phyloP scores from a whole-genome alignment of 2,797 vertebrate species.

The Neoniphon sammara region DNA sequence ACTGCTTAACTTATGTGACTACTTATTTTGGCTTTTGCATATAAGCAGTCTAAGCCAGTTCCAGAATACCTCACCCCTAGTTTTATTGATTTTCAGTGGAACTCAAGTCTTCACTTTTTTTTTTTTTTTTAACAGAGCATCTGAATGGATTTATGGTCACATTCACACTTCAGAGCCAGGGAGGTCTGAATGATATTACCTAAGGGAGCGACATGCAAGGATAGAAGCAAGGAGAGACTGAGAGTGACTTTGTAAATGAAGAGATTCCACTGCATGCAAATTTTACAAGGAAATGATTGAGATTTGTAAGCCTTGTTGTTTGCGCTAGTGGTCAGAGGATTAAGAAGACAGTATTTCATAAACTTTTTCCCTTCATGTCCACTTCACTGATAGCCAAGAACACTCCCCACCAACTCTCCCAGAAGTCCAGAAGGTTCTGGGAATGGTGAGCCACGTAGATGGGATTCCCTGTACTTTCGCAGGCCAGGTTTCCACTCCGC shows the following conservation, averaged over 20 bases:
- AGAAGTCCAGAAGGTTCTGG: slow-evolving; percentile 38
- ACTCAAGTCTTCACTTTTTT: slow-evolving; percentile 2
- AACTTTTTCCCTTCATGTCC: slow-evolving; percentile 36
- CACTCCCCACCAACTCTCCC: slow-evolving; percentile 32
- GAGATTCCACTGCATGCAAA: background rate
- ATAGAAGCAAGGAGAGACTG: too few species aligned
- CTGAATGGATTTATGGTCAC: slow-evolving; percentile 24
- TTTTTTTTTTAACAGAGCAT: slow-evolving; percentile 28
- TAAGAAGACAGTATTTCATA: slow-evolving; percentile 29
- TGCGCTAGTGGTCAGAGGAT: slow-evolving; percentile 23
- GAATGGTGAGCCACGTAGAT: slow-evolving; percentile 74
- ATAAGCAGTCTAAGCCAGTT: background rate
- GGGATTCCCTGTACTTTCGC: slow-evolving; percentile 71
- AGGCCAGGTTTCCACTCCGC: slow-evolving; percentile 63
- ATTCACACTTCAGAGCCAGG: slow-evolving; percentile 8
- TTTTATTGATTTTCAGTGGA: background rate
- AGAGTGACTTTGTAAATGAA: background rate
- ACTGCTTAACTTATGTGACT: too few species aligned
- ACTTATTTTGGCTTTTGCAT: too few species aligned
- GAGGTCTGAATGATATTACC: slow-evolving; percentile 17
- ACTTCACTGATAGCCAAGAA: slow-evolving; percentile 23
- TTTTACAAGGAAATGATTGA: slow-evolving; percentile 15
- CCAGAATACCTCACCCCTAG: background rate
- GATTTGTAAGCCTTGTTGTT: slow-evolving; percentile 7
- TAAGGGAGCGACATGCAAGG: slow-evolving; percentile 10